These are phyloP conservation scores for Pardosa pseudoannulata DNA, from an alignment of 2,888 invertebrate genomes.

Conservation along the genomic window DNA sequence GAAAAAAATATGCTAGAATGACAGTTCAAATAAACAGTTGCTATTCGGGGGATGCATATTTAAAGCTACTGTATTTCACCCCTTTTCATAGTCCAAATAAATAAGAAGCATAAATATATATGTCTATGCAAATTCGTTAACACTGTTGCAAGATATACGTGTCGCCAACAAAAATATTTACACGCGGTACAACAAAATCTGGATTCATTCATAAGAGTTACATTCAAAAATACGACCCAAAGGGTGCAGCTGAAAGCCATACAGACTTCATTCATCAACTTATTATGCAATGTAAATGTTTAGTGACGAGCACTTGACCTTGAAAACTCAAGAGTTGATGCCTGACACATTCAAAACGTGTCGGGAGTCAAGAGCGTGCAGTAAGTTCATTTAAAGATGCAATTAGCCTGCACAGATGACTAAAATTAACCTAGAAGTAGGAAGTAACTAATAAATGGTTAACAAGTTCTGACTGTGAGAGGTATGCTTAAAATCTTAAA, in stretches of 20 bases:
- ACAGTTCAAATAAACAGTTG: too few species aligned
- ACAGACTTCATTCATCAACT: neutral
- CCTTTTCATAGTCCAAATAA: too few species aligned
- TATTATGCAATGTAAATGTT: neutral
- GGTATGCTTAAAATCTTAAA: too few species aligned
- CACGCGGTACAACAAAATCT: neutral
- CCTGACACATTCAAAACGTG: neutral
- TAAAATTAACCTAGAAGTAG: neutral
- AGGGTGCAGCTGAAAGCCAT: too few species aligned
- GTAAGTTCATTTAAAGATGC: neutral
- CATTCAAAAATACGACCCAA: too few species aligned
- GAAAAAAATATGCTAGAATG: too few species aligned
- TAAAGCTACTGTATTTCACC: too few species aligned
- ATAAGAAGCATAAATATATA: too few species aligned
- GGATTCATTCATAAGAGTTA: neutral
- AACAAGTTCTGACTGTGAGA: neutral
- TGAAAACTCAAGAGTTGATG: neutral
- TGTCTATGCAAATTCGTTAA: too few species aligned
- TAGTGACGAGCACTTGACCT: neutral
- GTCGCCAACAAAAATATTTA: too few species aligned
- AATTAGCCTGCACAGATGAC: neutral
- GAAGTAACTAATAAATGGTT: neutral
- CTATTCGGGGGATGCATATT: too few species aligned
- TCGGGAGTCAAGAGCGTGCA: neutral
- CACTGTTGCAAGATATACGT: too few species aligned